phyloP scores from a whole-genome alignment of 1,140 invertebrate genomes.

The Daktulosphaira vitifoliae region DNA sequence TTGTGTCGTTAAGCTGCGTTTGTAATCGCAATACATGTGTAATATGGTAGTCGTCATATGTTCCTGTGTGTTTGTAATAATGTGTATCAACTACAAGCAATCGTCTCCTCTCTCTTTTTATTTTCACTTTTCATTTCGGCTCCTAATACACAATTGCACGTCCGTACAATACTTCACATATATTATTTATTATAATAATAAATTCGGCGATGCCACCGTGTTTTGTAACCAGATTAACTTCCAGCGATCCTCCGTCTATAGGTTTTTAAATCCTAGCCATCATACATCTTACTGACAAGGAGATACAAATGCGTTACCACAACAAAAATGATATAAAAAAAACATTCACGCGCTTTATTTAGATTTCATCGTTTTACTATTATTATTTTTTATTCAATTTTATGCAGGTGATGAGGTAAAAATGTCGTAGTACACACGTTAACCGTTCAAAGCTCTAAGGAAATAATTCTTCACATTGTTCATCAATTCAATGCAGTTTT shows the following conservation, averaged over 20 bases:
- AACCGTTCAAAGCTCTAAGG: too few relatives aligned
- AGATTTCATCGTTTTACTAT: too few relatives aligned
- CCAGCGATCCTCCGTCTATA: not conserved
- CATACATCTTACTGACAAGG: slow-evolving; percentile 22
- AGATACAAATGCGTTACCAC: not conserved
- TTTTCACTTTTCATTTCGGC: not conserved
- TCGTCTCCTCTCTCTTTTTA: not conserved
- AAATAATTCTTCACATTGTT: too few relatives aligned
- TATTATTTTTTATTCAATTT: too few relatives aligned
- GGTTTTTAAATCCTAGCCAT: not conserved
- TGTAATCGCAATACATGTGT: slow-evolving; percentile 22
- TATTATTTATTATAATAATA: too few relatives aligned
- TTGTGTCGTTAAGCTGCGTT: slow-evolving; percentile 30
- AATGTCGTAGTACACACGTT: too few relatives aligned
- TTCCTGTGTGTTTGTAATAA: slow-evolving; percentile 3
- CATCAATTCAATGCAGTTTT: too few relatives aligned
- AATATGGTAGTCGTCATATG: too few relatives aligned
- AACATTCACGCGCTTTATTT: not conserved
- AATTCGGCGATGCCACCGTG: not conserved
- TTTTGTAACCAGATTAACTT: slow-evolving; percentile 29
- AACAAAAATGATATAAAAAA: slow-evolving; percentile 26
- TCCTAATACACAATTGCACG: not conserved
- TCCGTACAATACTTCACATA: not conserved
- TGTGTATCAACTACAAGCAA: slow-evolving; percentile 16
- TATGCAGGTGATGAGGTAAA: too few relatives aligned